Evolutionary conservation across 2,113 vertebrate genomes (phyloP).

Genomic region (Fulica atra): DNA sequence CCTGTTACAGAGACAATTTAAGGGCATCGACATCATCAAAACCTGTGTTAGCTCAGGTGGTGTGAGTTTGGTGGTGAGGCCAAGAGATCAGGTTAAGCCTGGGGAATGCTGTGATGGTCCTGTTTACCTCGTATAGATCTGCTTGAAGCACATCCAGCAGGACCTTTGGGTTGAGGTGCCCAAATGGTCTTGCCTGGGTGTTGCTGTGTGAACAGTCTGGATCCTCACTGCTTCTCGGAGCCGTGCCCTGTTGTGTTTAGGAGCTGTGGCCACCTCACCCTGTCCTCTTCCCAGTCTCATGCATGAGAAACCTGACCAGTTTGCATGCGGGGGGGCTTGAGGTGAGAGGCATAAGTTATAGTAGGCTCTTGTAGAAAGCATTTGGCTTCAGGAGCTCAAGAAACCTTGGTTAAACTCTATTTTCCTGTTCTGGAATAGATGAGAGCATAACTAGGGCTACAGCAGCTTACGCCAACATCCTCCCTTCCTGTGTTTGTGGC

Average conservation of each 20-base stretch:
- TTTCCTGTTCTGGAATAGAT: neutral
- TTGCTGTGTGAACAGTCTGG: fast-evolving
- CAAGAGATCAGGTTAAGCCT: neutral
- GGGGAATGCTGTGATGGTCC: neutral
- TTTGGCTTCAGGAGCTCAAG: neutral
- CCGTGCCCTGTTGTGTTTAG: neutral
- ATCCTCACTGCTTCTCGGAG: fast-evolving
- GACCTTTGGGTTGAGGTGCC: neutral
- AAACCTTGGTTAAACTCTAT: neutral
- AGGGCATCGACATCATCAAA: neutral
- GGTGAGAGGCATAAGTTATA: neutral
- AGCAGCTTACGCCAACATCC: neutral
- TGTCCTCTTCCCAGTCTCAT: neutral
- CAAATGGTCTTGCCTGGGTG: neutral
- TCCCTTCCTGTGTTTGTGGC: neutral
- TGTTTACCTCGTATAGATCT: fast-evolving
- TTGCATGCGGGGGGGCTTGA: neutral
- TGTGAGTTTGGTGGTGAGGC: neutral
- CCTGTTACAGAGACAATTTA: conserved; percentile 37
- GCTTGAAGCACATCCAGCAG: neutral
- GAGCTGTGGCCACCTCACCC: neutral
- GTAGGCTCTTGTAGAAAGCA: neutral
- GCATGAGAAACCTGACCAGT: neutral
- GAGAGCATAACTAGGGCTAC: neutral
- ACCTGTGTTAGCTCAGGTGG: neutral